phyloP scores from a whole-genome alignment of 2,888 invertebrate species.

The Epirrita christyi region DNA sequence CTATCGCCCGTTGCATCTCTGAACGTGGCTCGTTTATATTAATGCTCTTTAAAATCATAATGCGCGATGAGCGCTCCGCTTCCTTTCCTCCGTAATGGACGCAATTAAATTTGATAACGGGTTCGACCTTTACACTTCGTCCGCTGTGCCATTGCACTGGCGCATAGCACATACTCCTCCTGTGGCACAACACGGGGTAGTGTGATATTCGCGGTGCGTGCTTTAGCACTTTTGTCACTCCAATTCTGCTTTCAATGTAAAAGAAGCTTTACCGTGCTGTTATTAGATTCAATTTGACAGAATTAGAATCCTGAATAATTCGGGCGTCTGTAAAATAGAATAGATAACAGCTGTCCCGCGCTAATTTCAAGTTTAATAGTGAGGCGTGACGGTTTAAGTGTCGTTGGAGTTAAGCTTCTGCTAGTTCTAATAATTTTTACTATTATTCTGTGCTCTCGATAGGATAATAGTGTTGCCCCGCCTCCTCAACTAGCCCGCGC shows the following conservation, averaged over 20 bases:
- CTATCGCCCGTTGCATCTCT: constrained; percentile 66
- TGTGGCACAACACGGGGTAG: no score
- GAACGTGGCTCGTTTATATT: constrained; percentile 68
- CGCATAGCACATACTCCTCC: not conserved
- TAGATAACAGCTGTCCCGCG: no score
- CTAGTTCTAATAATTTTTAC: no score
- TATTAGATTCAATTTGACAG: no score
- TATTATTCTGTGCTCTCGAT: not conserved
- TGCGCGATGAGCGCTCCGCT: constrained; percentile 67
- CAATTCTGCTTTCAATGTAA: no score
- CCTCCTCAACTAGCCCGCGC: constrained; percentile 42
- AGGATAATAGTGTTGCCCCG: constrained; percentile 52
- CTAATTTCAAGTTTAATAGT: no score
- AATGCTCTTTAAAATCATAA: constrained; percentile 80
- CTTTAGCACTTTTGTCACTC: no score
- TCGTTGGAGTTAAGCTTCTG: not conserved
- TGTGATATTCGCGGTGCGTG: no score
- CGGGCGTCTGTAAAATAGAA: no score
- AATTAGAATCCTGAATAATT: no score
- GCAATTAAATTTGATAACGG: constrained; percentile 79
- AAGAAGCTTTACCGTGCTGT: no score
- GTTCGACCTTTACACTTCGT: constrained; percentile 80
- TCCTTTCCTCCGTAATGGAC: constrained; percentile 72
- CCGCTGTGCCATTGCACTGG: not conserved
- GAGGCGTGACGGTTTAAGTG: no score